Evolutionary conservation across 2,113 vertebrate genomes (phyloP).

Genomic region (Paratilapia polleni): DNA sequence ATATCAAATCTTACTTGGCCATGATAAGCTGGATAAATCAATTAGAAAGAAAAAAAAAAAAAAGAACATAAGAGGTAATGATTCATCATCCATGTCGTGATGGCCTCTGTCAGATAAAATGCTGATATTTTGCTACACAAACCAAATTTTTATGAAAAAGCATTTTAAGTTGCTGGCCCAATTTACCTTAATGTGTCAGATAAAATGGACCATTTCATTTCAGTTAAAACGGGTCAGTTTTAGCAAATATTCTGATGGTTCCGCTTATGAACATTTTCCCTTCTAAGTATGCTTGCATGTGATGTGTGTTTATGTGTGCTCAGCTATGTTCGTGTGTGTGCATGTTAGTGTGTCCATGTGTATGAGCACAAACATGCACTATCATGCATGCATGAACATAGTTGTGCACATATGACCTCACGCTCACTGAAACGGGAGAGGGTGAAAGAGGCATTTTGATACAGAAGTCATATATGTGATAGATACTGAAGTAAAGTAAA

Average conservation of each 20-base stretch:
- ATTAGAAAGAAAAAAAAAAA: background rate
- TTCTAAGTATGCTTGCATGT: background rate
- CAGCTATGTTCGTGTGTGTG: rapidly evolving
- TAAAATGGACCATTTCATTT: background rate
- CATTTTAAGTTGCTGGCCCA: background rate
- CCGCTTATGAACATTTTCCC: background rate
- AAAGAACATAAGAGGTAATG: no score
- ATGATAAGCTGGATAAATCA: background rate
- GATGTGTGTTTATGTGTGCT: background rate
- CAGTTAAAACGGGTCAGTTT: no score
- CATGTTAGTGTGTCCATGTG: no score
- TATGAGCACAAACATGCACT: no score
- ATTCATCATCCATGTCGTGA: background rate
- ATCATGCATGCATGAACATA: no score
- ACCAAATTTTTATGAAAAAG: background rate
- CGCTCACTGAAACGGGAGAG: no score
- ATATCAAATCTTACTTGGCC: no score
- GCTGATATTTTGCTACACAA: background rate
- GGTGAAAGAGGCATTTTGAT: no score
- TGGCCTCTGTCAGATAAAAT: background rate
- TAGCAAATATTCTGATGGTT: background rate
- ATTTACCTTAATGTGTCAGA: background rate
- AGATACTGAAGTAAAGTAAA: no score
- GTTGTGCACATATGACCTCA: no score
- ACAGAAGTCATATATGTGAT: no score